These are phyloP conservation scores for Mustelus asterias DNA, from an alignment of 2,113 vertebrate genomes.

Conservation along the genomic window DNA sequence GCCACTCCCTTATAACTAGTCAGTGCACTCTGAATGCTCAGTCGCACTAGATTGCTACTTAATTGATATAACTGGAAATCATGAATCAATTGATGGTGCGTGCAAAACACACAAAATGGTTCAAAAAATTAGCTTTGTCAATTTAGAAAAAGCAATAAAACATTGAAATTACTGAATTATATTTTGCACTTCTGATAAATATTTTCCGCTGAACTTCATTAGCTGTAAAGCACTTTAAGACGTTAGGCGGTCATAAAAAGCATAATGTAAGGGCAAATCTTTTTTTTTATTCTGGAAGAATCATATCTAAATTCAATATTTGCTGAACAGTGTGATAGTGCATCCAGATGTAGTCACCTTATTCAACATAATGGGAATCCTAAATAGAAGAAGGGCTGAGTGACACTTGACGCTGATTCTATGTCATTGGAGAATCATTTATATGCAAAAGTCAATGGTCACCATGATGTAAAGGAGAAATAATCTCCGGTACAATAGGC, in stretches of 20 bases:
- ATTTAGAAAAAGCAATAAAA: background rate
- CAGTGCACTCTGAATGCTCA: background rate
- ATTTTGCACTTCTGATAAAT: background rate
- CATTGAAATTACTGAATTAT: background rate
- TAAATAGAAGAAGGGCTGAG: background rate
- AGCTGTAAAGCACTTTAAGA: background rate
- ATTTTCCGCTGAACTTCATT: background rate
- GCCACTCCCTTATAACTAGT: background rate
- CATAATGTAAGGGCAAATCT: background rate
- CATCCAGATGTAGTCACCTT: background rate
- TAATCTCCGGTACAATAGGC: background rate
- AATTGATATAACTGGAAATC: background rate
- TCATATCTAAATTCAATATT: background rate
- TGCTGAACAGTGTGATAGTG: background rate
- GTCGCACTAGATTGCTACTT: background rate
- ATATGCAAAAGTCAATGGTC: background rate
- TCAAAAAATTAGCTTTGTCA: background rate
- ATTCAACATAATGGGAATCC: background rate
- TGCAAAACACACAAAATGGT: background rate
- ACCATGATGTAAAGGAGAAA: background rate
- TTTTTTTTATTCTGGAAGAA: background rate
- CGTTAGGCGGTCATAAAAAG: background rate
- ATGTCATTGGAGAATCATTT: background rate
- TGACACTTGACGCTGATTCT: background rate
- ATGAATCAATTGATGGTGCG: background rate